Evolutionary conservation across 2,113 vertebrate species (phyloP), one percentile per base, ranked within the genome.

Genomic region (Mastomys natalensis): DNA sequence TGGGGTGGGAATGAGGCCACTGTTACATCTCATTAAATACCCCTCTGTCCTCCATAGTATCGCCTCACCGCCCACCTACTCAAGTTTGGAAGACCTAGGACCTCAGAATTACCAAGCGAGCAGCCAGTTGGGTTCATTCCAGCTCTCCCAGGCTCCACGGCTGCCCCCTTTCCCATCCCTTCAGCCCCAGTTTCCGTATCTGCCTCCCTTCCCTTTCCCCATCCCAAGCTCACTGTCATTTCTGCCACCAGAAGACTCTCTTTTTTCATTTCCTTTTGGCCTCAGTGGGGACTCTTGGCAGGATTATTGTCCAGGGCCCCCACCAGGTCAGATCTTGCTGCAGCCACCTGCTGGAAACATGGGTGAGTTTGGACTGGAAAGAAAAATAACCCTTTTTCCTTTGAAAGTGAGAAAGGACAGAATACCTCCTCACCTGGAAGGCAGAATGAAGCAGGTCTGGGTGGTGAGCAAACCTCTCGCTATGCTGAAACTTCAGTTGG

Each of bases 51-150:
- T 81, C 70, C 45, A 0, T 92, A 98, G 98, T 24, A 7, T 89
- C 45, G 73, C 66, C 7, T 94, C 97, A 2, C 93, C 98, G 1
- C 10, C 92, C 10, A 26, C 77, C 74, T 99, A 98, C 97, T 98
- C 98, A 51, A 99, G 98, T 90, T 81, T 97, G 2, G 98, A 98
- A 45, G 95, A 97, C 5, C 87, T 98, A 72, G 99, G 99, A 26
- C 96, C 95, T 58, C 96, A 97, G 0, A 99, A 98, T 58, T 99
- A 98, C 51, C 98, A 98, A 51, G 98, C 95, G 22, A 97, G 92
- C 96, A 98, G 98, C 97, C 99, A 98, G 96, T 97, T 72, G 24
- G 99, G 60, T 1, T 31, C 77, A 0, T 97, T 94, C 89, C 98
- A 93, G 24, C 81, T 97, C 45, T 34, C 98, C 45, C 98, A 99